Evolutionary conservation across 2,888 invertebrate species (phyloP).

Genomic region (Mythimna impura): DNA sequence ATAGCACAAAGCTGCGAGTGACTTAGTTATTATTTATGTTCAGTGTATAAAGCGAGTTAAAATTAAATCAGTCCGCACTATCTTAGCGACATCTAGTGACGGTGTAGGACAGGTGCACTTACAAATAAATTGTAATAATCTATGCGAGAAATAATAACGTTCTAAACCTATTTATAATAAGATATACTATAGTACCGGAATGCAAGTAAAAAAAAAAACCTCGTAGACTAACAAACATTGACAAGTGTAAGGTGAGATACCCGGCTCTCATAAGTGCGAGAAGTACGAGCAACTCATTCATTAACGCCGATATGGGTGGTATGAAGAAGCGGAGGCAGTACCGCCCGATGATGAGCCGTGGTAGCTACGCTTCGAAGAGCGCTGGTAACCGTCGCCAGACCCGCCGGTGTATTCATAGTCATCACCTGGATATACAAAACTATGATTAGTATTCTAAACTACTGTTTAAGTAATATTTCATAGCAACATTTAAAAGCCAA

Average conservation of each 20-base stretch:
- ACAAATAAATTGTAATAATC: conserved; percentile 60
- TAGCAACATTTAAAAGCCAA: conserved; percentile 51
- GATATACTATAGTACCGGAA: conserved; percentile 62
- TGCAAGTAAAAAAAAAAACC: conserved; percentile 53
- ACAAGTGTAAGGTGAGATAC: conserved; percentile 60
- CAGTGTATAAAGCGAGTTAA: conserved; percentile 52
- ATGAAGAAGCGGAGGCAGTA: conserved; percentile 84
- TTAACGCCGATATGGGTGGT: conserved; percentile 89
- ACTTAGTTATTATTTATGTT: conserved; percentile 62
- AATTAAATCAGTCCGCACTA: conserved; percentile 62
- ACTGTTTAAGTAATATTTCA: conserved; percentile 22
- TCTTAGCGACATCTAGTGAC: conserved; percentile 60
- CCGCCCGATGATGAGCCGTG: conserved; percentile 80
- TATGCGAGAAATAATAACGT: conserved; percentile 59
- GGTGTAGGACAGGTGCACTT: conserved; percentile 57
- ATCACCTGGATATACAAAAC: conserved; percentile 76
- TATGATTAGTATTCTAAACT: conserved; percentile 42
- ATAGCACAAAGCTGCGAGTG: conserved; percentile 54
- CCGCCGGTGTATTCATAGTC: conserved; percentile 89
- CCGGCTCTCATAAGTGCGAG: conserved; percentile 56
- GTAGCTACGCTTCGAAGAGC: conserved; percentile 85
- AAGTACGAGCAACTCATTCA: conserved; percentile 66
- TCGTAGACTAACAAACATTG: conserved; percentile 68
- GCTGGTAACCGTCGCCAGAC: conserved; percentile 87
- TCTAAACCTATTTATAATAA: conserved; percentile 61